A percentile compares a stretch with the other conserved stretches of the same genome.
Evolutionary conservation across 2,113 vertebrate genomes (phyloP).

Genomic region (cat (Felis catus)): DNA sequence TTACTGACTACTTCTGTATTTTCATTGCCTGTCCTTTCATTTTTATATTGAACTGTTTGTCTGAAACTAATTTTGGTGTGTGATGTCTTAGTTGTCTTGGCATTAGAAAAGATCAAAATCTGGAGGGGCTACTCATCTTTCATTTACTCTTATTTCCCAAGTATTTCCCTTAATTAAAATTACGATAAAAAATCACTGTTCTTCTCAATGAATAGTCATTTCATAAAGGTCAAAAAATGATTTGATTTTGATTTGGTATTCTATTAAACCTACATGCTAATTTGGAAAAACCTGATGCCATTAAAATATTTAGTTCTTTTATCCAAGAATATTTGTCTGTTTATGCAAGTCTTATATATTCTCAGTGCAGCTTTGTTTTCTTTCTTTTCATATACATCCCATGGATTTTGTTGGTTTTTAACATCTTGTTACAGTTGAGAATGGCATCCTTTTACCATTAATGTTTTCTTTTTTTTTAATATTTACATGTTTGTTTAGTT

Average conservation of each 20-base stretch:
- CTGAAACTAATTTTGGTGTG: neutral
- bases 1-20: neutral
- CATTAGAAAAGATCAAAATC: slow-evolving; percentile 31
- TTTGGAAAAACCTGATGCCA: slow-evolving; percentile 32
- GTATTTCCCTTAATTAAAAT: slow-evolving; percentile 43
- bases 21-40: slow-evolving; percentile 16
- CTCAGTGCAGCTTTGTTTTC: neutral
- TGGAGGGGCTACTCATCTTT: neutral
- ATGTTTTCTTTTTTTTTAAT: neutral
- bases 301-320: slow-evolving; percentile 8
- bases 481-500: neutral
- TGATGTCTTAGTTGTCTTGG: neutral
- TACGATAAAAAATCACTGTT: neutral
- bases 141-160: neutral
- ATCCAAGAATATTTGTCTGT: neutral
- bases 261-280: slow-evolving; percentile 21
- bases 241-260: slow-evolving; percentile 9
- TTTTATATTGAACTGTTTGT: slow-evolving; percentile 18
- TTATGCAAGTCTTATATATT: slow-evolving; percentile 1
- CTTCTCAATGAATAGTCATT: slow-evolving; percentile 5
- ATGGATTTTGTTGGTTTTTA: slow-evolving; percentile 28
- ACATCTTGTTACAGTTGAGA: slow-evolving; percentile 11
- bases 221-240: neutral
- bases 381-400: neutral
- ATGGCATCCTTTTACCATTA: neutral